Percentiles rank a stretch among this genome's conserved stretches.
These are phyloP conservation scores for Hucho hucho DNA, from an alignment of 2,113 vertebrate species.

Conservation along the genomic window DNA sequence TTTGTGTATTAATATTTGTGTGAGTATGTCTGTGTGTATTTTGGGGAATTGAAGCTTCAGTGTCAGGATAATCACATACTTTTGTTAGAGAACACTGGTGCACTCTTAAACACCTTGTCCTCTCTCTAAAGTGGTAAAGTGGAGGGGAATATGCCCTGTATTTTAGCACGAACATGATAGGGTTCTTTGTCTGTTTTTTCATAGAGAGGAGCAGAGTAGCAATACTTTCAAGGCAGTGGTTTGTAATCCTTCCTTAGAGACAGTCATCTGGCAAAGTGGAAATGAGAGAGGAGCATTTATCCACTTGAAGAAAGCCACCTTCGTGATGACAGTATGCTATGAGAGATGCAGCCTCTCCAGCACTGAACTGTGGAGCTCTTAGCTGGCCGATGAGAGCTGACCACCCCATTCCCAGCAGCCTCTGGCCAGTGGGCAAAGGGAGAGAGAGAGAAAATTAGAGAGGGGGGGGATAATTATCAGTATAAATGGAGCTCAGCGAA, in stretches of 20 bases:
- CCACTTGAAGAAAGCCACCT: constrained; percentile 66
- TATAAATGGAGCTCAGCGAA: constrained; percentile 84
- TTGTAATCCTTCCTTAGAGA: constrained; percentile 71
- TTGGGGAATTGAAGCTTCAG: constrained; percentile 6
- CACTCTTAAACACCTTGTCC: constrained; percentile 50
- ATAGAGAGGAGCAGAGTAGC: constrained; percentile 33
- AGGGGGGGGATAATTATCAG: constrained; percentile 80
- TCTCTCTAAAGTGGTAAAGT: constrained; percentile 36
- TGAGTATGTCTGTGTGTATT: constrained; percentile 2
- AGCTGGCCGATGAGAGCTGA: background rate
- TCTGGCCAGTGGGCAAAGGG: constrained; percentile 62
- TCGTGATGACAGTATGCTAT: constrained; percentile 36
- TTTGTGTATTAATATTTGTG: background rate
- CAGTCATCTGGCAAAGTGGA: constrained; percentile 77
- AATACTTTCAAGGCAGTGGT: constrained; percentile 56
- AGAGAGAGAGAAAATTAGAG: constrained; percentile 28
- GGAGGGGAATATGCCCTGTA: constrained; percentile 20
- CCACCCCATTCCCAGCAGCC: constrained; percentile 13
- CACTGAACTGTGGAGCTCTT: background rate
- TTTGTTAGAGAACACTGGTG: constrained; percentile 22
- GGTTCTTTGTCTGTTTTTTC: constrained; percentile 53
- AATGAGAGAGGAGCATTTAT: constrained; percentile 71
- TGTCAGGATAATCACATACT: constrained; percentile 27
- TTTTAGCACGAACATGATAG: constrained; percentile 38
- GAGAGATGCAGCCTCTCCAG: background rate